Evolutionary conservation across 2,113 vertebrate species (phyloP).

Genomic region (Larimichthys crocea): DNA sequence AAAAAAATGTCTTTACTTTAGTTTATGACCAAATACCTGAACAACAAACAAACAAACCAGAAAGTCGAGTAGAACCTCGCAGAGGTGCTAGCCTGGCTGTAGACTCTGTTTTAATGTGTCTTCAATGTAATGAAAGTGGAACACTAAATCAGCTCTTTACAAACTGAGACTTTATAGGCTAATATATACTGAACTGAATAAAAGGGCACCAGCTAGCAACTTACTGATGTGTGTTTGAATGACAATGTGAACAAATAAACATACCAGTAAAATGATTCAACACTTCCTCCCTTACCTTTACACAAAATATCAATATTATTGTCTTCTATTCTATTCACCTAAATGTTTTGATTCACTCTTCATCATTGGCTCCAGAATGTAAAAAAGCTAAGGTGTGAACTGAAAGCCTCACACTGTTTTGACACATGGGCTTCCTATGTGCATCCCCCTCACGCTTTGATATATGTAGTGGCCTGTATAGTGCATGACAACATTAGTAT

Average conservation of each 20-base stretch:
- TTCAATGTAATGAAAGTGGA: too few relatives aligned
- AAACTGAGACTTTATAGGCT: too few relatives aligned
- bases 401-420: conserved; percentile 4
- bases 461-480: conserved; percentile 54
- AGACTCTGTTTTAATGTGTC: too few relatives aligned
- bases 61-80: too few relatives aligned
- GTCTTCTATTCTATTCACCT: not conserved
- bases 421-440: conserved; percentile 5
- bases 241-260: not conserved
- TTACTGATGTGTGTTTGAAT: not conserved
- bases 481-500: conserved; percentile 69
- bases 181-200: not conserved
- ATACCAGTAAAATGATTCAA: conserved; percentile 1
- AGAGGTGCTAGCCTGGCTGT: too few relatives aligned
- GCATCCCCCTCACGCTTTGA: conserved; percentile 33
- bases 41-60: too few relatives aligned
- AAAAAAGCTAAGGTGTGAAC: not conserved
- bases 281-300: not conserved
- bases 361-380: not conserved
- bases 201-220: not conserved
- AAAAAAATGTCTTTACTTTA: too few relatives aligned
- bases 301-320: conserved; percentile 3
- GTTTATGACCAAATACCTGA: too few relatives aligned
- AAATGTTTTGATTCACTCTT: not conserved
- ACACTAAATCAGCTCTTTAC: too few relatives aligned